phyloP scores from a whole-genome alignment of 2,113 vertebrate species.

The Piliocolobus tephrosceles region DNA sequence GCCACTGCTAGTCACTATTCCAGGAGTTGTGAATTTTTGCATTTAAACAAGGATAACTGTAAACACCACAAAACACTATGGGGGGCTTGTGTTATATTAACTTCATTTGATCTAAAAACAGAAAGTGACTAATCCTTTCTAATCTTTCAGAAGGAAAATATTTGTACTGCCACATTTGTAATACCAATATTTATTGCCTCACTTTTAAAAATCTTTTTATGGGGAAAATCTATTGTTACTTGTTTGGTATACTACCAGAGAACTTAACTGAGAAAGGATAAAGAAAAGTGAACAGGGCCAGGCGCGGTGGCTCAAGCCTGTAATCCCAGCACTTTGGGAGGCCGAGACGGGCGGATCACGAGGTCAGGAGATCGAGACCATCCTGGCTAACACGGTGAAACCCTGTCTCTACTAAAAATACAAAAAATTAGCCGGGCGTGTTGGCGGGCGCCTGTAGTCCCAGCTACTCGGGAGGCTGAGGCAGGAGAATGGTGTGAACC shows the following conservation, averaged over 20 bases:
- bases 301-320: too few species aligned
- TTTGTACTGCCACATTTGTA: neutral
- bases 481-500: too few species aligned
- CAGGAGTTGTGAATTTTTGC: neutral
- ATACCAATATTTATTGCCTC: neutral
- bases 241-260: neutral
- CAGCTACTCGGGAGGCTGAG: too few species aligned
- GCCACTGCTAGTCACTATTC: neutral
- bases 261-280: neutral
- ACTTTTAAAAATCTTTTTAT: neutral
- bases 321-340: too few species aligned
- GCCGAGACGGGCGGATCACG: too few species aligned
- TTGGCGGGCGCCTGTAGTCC: too few species aligned
- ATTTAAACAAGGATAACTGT: neutral
- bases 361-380: too few species aligned
- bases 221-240: neutral
- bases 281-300: neutral
- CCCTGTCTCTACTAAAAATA: too few species aligned
- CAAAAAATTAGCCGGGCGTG: too few species aligned
- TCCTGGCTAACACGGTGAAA: too few species aligned
- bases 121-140: neutral
- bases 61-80: neutral
- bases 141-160: constrained; percentile 25
- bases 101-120: neutral
- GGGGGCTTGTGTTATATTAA: neutral